These are phyloP conservation scores for Orchestia grillus DNA, from an alignment of 1,140 invertebrate species.

Conservation along the genomic window DNA sequence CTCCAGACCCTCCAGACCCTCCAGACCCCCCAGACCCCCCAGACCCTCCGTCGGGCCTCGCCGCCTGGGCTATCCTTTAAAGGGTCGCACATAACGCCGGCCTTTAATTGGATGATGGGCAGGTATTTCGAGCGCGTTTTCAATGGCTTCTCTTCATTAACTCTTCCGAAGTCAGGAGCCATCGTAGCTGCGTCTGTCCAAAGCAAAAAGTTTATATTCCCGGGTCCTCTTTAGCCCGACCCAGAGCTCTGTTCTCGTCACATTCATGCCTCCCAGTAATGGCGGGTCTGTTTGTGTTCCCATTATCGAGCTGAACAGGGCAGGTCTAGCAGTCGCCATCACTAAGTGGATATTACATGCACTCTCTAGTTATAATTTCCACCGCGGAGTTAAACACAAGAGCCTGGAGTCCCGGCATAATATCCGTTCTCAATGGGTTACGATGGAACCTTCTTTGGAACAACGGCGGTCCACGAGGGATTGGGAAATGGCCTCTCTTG, in stretches of 20 bases:
- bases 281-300: constrained; percentile 26
- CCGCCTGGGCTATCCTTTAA: too few relatives aligned
- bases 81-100: background rate
- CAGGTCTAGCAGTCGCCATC: constrained; percentile 6
- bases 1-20: too few relatives aligned
- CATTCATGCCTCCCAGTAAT: constrained; percentile 7
- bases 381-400: background rate
- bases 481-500: background rate
- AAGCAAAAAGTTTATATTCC: background rate
- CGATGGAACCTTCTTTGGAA: background rate
- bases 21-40: too few relatives aligned
- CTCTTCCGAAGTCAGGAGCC: background rate
- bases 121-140: background rate
- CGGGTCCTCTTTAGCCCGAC: background rate
- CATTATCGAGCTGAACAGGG: background rate
- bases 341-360: constrained; percentile 41
- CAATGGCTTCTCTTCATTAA: constrained; percentile 3
- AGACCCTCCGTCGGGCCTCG: too few relatives aligned
- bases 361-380: constrained; percentile 33
- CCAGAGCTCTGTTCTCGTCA: background rate
- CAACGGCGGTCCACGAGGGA: background rate
- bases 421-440: background rate
- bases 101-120: constrained; percentile 13
- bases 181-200: background rate
- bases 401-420: background rate